A percentile compares a stretch with the other conserved stretches of the same genome.
Conservation (phyloP, 1,140 invertebrate genomes). For the Formica exsecta region DNA sequence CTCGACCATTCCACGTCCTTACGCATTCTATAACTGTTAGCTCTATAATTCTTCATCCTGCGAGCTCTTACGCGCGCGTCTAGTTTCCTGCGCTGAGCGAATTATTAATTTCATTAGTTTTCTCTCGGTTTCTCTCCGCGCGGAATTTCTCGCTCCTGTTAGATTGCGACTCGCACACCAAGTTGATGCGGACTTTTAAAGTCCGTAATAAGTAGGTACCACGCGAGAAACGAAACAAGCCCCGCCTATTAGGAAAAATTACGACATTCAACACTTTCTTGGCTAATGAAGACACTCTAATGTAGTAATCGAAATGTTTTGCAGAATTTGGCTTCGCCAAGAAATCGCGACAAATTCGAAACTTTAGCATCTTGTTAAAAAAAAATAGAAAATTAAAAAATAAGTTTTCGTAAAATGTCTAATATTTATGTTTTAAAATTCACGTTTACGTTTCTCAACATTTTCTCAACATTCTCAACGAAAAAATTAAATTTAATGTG, state of each 20-base stretch:
- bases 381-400: not conserved
- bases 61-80: not conserved
- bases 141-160: conserved; percentile 67
- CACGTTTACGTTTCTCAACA: not conserved
- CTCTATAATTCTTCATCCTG: conserved; percentile 2
- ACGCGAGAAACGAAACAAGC: not conserved
- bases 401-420: not conserved
- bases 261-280: conserved; percentile 26
- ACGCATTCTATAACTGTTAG: conserved; percentile 41
- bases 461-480: not conserved
- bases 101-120: conserved; percentile 76
- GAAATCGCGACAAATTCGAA: not conserved
- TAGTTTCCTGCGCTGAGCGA: not conserved
- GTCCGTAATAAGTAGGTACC: conserved; percentile 19
- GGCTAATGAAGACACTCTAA: conserved; percentile 34
- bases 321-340: not conserved
- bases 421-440: not conserved
- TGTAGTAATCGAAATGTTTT: conserved; percentile 19
- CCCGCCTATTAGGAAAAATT: conserved; percentile 13
- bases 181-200: conserved; percentile 50
- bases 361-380: not conserved
- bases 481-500: not conserved
- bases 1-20: conserved; percentile 46
- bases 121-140: conserved; percentile 38
- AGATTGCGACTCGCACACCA: not conserved